These are phyloP conservation scores for Tinamus guttatus DNA, from an alignment of 2,113 vertebrate species.

Conservation along the genomic window DNA sequence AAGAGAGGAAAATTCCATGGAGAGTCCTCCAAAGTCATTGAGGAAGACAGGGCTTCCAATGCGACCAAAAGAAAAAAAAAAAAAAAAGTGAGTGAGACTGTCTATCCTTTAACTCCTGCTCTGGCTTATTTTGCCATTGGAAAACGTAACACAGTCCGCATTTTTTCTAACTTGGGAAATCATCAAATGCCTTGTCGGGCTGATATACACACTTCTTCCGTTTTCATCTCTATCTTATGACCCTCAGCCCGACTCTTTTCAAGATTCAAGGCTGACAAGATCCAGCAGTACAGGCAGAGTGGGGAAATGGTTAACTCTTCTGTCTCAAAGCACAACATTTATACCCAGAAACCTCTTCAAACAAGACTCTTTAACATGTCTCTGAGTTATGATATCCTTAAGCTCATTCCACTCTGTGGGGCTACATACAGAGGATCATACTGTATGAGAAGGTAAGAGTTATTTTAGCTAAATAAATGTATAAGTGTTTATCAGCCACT, in stretches of 20 bases:
- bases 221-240: not conserved
- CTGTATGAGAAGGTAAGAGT: not conserved
- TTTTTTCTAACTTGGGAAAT: not conserved
- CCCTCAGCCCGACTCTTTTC: not conserved
- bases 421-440: not conserved
- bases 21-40: not conserved
- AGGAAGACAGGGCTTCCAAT: not conserved
- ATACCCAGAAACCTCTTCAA: not conserved
- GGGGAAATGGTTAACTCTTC: not conserved
- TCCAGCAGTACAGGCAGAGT: not conserved
- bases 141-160: not conserved
- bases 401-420: not conserved
- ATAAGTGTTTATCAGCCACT: slow-evolving; percentile 15
- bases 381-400: too few species aligned
- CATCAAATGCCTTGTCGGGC: not conserved
- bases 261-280: not conserved
- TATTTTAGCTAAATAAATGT: not conserved
- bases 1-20: not conserved
- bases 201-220: not conserved
- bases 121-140: not conserved
- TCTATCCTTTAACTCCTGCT: not conserved
- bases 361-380: not conserved
- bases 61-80: too few species aligned
- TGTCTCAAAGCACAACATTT: not conserved
- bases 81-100: not conserved